Percentiles rank a stretch among this genome's conserved stretches.
These are phyloP conservation scores for Phylloscopus trochiloides DNA, from an alignment of 2,113 vertebrate species.

Conservation along the genomic window DNA sequence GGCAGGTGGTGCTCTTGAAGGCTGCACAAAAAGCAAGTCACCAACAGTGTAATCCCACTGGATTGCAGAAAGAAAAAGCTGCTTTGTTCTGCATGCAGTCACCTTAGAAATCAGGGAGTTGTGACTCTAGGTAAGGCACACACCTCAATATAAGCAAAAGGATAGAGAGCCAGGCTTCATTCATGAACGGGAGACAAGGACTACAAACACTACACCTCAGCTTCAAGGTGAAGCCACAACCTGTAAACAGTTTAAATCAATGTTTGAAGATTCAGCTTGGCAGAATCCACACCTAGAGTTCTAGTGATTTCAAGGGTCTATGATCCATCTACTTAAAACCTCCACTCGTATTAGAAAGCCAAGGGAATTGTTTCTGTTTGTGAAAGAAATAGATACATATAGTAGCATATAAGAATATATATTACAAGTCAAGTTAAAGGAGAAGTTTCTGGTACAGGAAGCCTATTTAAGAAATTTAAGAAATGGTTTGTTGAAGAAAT, in stretches of 20 bases:
- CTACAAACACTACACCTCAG: neutral
- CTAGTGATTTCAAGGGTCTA: neutral
- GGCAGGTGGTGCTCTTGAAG: neutral
- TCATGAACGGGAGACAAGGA: neutral
- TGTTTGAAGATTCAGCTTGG: neutral
- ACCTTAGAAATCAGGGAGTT: neutral
- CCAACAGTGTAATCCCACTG: too few relatives aligned
- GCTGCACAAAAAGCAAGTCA: neutral
- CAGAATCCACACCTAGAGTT: neutral
- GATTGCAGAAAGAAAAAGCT: neutral
- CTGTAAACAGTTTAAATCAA: neutral
- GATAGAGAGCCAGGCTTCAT: neutral
- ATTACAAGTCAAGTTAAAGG: neutral
- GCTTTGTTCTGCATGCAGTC: neutral
- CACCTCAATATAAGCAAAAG: neutral
- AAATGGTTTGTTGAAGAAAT: neutral
- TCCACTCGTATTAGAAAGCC: neutral
- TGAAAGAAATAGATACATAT: neutral
- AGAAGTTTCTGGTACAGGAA: neutral
- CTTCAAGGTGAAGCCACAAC: neutral
- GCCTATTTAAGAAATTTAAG: too few relatives aligned
- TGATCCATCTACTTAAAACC: neutral
- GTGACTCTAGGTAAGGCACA: accelerated
- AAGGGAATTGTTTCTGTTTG: neutral
- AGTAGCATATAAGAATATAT: neutral